Base-by-base conservation (phyloP, 2,113 vertebrate genomes). In the Halcyon malimbica region DNA sequence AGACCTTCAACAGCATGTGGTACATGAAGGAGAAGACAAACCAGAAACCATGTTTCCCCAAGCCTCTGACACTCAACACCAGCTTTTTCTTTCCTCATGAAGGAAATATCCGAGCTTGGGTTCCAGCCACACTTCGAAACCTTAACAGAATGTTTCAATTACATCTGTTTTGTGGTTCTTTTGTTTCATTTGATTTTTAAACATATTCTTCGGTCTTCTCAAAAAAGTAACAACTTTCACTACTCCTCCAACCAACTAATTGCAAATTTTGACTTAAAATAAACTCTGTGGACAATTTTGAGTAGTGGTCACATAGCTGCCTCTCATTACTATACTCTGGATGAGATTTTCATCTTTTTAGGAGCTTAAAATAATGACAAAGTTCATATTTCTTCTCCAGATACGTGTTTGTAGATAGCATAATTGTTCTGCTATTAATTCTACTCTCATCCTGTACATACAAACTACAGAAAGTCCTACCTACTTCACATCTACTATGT, bases 381-480 rank as follows among this genome's bases (percentile, higher is more conserved):
- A 59, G 5, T 19, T 48, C 3, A 0, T 20, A 37, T 73, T 83
- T 76, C 37, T 57, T 50, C 46, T 77, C 39, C 14, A 25, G 44
- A 65, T 23, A 24, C 0, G 19, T 2, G 1, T n/a, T 21, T 82
- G n/a, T 16, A 31, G 14, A n/a, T 26, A 63, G 23, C 10, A 2
- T 18, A 42, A 16, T 6, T 80, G 25, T 65, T 77, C 41, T 70
- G 28, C 24, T 42, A 14, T 16, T 17, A 44, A 48, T 73, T 89
- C 25, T 60, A 3, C 48, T 54, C 9, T 53, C 16, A 16, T 75
- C 13, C 41, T 29, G 13, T 15, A 48, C 63, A 37, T 21, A 28
- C 6, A 53, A 62, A 17, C 11, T 33, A 25, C 15, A 69, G 18
- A 15, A 86, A 19, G 14, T 85, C 46, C 5, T 2, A n/a, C 6